These are phyloP conservation scores for Rhynchotus rufescens DNA, from an alignment of 2,797 vertebrate genomes.

Conservation along the genomic window DNA sequence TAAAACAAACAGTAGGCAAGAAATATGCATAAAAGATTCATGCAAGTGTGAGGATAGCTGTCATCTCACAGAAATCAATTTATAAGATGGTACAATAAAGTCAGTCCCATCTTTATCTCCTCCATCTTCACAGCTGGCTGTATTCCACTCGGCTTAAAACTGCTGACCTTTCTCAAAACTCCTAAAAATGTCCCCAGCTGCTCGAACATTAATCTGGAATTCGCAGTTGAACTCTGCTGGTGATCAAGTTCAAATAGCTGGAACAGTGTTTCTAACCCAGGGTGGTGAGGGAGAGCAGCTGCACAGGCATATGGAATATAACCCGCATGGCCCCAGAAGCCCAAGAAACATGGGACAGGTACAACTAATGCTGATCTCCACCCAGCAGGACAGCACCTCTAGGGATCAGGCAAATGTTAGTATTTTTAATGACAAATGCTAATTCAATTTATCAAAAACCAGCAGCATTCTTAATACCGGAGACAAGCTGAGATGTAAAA, in stretches of 20 bases:
- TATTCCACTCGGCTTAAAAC: not conserved
- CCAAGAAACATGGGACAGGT: not conserved
- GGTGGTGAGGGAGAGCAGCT: not conserved
- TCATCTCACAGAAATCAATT: not conserved
- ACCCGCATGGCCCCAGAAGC: not conserved
- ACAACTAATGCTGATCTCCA: not conserved
- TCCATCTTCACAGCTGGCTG: not conserved
- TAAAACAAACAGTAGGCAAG: slow-evolving; percentile 25
- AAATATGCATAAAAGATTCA: not conserved
- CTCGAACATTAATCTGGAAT: not conserved
- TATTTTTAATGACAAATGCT: not conserved
- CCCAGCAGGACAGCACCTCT: not conserved
- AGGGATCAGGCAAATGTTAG: not conserved
- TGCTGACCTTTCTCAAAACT: not conserved
- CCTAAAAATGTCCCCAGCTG: slow-evolving; percentile 8
- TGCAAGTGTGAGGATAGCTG: not conserved
- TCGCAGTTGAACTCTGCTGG: not conserved
- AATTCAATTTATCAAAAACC: not conserved
- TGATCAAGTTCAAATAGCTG: not conserved
- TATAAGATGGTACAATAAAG: not conserved
- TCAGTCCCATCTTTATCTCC: not conserved
- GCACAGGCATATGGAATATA: not conserved
- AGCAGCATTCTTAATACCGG: not conserved
- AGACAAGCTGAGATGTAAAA: not conserved
- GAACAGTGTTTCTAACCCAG: not conserved